Evolutionary conservation across 2,888 invertebrate genomes (phyloP), one percentile per base, ranked within the genome.

Genomic region (Steinernema hermaphroditum): DNA sequence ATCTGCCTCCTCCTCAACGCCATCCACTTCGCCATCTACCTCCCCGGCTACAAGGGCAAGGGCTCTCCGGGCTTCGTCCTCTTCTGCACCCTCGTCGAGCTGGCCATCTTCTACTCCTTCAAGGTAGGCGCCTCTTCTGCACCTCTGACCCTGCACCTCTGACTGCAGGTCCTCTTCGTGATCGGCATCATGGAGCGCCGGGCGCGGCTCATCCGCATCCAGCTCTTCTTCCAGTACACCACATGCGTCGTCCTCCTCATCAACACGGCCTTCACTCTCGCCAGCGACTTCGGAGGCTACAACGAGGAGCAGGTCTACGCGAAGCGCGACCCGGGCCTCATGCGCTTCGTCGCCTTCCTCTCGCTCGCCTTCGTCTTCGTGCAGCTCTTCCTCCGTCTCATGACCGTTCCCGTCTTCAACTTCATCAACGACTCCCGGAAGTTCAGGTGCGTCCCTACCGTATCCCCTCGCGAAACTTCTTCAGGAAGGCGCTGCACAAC

Each of bases 231-330:
- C 73, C 85, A 83, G 73, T 86, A 85, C 70, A 77, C 83, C 14
- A 85, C 85, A 37, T 86, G 85, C 49, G 85, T 86, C n/a, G 81
- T 85, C 71, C 80, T 85, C 14, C 79, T 85, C 9, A 76, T 85
- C 46, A 84, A 85, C 70, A 82, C 85, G 29, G 77, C 83, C 2
- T 86, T 85, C 69, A 84, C 85, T 8, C 72, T 85, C 22, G 82
- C 85, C 0, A 83, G 85, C n/a, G 85, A 85, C 74, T 82, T 85
- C 54, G 85, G 85, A 19, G 85, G 85, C 24, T 85, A 83, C 74
- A 79, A 84, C 71, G 85, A 85, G 73, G 81, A 82, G 54, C 71
- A 72, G 34, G 57, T 77, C 2, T 70, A 68, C 37, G 82, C 78
- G 0, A 76, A 77, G 72, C 71, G 80, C 14, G 81, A 85, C 75